These are phyloP conservation scores for Caranx melampygus DNA, from an alignment of 2,113 vertebrate species.

Conservation along the genomic window DNA sequence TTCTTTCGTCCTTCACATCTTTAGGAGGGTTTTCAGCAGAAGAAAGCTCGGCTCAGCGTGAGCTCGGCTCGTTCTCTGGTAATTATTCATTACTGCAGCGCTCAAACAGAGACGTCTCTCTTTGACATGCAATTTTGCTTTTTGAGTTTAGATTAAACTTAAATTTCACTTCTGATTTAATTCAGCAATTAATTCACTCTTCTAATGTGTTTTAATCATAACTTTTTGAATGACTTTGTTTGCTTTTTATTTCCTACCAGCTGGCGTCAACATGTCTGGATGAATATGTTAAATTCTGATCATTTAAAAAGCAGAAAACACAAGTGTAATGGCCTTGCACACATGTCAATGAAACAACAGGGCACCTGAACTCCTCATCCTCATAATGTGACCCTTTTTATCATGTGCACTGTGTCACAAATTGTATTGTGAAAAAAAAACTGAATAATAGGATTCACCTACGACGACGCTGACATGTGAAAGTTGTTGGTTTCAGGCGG, in stretches of 20 bases:
- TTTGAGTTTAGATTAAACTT: slow-evolving; percentile 29
- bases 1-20: slow-evolving; percentile 30
- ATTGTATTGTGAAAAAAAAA: no score
- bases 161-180: slow-evolving; percentile 18
- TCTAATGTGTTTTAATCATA: slow-evolving; percentile 1
- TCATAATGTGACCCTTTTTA: not conserved
- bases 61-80: slow-evolving; percentile 18
- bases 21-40: slow-evolving; percentile 37
- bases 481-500: no score
- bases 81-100: slow-evolving; percentile 56
- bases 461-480: no score
- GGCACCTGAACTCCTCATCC: not conserved
- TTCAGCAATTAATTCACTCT: slow-evolving; percentile 20
- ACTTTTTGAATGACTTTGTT: slow-evolving; percentile 18
- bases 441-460: no score
- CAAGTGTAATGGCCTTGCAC: not conserved
- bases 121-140: slow-evolving; percentile 17
- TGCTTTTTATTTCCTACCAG: not conserved
- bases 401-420: not conserved
- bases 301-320: not conserved
- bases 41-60: slow-evolving; percentile 47
- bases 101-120: slow-evolving; percentile 46
- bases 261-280: not conserved
- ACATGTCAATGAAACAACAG: not conserved
- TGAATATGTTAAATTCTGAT: not conserved